Evolutionary conservation across 2,888 invertebrate species (phyloP), one percentile per base, ranked within the genome.

Genomic region (Endotricha flammealis): DNA sequence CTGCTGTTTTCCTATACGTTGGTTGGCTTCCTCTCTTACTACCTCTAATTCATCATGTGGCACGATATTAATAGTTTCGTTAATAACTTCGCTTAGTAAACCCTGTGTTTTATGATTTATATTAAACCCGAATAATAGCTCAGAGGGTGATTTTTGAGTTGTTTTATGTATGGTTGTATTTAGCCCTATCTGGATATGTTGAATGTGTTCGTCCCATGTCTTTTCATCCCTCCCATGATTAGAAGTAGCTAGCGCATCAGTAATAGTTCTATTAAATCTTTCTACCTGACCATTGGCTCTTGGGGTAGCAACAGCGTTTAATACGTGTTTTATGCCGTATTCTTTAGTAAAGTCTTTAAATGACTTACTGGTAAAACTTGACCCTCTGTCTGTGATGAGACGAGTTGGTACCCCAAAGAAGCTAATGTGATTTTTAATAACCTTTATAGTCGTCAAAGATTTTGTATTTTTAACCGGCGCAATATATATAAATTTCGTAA

Each of bases 221-320:
- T 22, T 37, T 9, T 37, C 36, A 22, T 37, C 27, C 1, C 12
- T 7, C 1, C 31, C 31, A 16, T 39, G 38, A n/a, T 9, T 5
- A 3, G 13, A 24, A 2, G 38, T 39, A 4, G 38, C 33, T 1
- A 39, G 27, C 9, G 38, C 38, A n/a, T 39, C 31, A 7, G 34
- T n/a, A n/a, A 39, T 39, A 1, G 39, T 39, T 14, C 39, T 11
- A 14, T 39, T 39, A n/a, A 32, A 39, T n/a, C 39, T 11, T 12
- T 39, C 27, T 4, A 10, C 27, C 12, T 27, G 27, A 3, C 27
- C 27, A 8, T 53, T 53, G 0, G 51, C 53, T 12, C 54, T 22
- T 1, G 50, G 52, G 0, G 52, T 53, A 1, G 47, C 46, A 1
- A 50, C 50, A 2, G 49, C 39, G 12, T 50, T 49, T 4, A 39